These are phyloP conservation scores for Poeciliopsis retropinna DNA, from an alignment of 2,113 vertebrate species.

Conservation along the genomic window DNA sequence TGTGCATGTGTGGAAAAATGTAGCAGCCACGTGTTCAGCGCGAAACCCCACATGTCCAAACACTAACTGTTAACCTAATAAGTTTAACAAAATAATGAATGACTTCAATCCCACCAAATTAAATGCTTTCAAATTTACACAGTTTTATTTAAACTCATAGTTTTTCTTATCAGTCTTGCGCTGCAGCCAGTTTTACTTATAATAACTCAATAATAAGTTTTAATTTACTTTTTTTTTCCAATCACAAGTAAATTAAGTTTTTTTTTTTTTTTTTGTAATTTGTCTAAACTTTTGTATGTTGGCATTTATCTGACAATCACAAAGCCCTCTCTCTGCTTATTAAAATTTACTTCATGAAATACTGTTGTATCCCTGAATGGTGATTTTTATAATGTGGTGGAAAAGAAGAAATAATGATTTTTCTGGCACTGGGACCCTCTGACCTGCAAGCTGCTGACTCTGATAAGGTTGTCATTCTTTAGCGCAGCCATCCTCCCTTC, in stretches of 20 bases:
- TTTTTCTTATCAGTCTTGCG: not conserved
- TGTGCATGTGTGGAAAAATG: too few species aligned
- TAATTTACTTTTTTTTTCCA: not conserved
- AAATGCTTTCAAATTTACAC: too few species aligned
- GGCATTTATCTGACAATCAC: not conserved
- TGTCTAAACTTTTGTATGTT: not conserved
- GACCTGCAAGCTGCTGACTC: conserved; percentile 65
- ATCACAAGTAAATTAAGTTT: not conserved
- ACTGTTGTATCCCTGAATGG: conserved; percentile 11
- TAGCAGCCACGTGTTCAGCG: too few species aligned
- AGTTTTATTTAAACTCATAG: not conserved
- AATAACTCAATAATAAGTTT: not conserved
- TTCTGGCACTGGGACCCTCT: conserved; percentile 57
- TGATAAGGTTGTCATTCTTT: conserved; percentile 73
- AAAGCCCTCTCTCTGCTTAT: not conserved
- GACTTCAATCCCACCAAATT: too few species aligned
- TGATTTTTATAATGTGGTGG: conserved; percentile 41
- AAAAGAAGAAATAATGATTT: conserved; percentile 56
- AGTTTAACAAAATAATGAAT: too few species aligned
- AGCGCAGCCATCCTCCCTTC: conserved; percentile 69
- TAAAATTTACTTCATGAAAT: conserved; percentile 24
- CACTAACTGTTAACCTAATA: too few species aligned
- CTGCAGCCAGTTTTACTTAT: not conserved
- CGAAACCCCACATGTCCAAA: too few species aligned
- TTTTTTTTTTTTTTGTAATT: conserved; percentile 8